Evolutionary conservation across 2,797 vertebrate genomes (phyloP).

Genomic region (Pterois miles): DNA sequence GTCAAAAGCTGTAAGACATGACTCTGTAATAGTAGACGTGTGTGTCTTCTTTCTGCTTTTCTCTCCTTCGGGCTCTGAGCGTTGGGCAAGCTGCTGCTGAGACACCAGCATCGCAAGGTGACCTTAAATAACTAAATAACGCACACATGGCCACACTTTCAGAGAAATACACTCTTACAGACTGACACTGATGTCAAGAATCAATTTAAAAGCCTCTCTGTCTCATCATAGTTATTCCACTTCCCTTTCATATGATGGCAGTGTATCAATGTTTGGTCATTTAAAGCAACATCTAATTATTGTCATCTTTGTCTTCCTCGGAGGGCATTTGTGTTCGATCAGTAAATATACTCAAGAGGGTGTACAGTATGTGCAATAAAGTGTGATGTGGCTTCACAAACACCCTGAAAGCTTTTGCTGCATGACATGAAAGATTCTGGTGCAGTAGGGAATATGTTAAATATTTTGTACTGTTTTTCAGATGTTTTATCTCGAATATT

Average conservation of each 20-base stretch:
- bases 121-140: conserved; percentile 62
- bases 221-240: neutral
- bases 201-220: neutral
- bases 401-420: neutral
- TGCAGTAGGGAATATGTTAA: neutral
- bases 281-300: neutral
- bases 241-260: neutral
- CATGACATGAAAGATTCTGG: neutral
- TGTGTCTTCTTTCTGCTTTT: neutral
- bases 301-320: neutral
- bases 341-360: neutral
- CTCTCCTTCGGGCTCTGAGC: conserved; percentile 63
- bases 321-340: neutral
- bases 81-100: conserved; percentile 64
- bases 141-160: neutral
- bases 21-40: conserved; percentile 14
- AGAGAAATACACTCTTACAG: neutral
- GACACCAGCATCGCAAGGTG: conserved; percentile 79
- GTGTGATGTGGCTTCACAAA: neutral
- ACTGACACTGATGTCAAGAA: conserved; percentile 1
- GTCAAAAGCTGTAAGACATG: conserved; percentile 42
- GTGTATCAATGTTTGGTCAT: neutral
- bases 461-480: neutral
- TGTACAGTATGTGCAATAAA: neutral
- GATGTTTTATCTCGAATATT: neutral